Percentiles rank a stretch among this genome's conserved stretches.
Evolutionary conservation across 2,888 invertebrate genomes (phyloP).

Genomic region (Lissocephala sabroskyi): DNA sequence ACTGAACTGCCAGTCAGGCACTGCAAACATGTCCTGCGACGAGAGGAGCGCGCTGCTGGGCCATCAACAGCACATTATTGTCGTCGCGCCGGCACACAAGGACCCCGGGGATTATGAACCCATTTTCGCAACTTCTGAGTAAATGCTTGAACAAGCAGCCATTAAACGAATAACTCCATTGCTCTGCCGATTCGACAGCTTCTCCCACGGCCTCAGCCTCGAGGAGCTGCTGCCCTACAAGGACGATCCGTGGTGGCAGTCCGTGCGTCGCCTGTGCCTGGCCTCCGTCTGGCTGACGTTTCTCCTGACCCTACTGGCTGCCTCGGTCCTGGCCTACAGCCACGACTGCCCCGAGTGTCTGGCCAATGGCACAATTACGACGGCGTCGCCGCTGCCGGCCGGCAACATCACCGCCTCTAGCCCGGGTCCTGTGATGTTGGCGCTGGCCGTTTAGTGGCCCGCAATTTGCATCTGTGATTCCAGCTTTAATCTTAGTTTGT

Average conservation of each 20-base stretch:
- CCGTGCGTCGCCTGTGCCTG: constrained; percentile 72
- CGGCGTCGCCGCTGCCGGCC: constrained; percentile 21
- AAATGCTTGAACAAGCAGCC: constrained; percentile 53
- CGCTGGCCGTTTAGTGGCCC: constrained; percentile 26
- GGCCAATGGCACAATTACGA: constrained; percentile 21
- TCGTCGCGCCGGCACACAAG: constrained; percentile 45
- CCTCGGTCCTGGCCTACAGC: constrained; percentile 70
- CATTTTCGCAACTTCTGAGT: constrained; percentile 59
- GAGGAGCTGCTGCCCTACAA: constrained; percentile 74
- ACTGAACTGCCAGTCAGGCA: constrained; percentile 9
- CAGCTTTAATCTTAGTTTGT: constrained; percentile 13
- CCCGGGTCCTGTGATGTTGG: constrained; percentile 15
- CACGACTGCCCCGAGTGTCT: constrained; percentile 28
- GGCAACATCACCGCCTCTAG: constrained; percentile 17
- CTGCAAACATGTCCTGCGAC: constrained; percentile 52
- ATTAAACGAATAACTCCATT: constrained; percentile 56
- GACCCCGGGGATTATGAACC: constrained; percentile 54
- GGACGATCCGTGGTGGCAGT: constrained; percentile 74
- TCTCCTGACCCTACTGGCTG: constrained; percentile 72
- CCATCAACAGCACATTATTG: constrained; percentile 37
- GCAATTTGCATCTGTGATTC: constrained; percentile 10
- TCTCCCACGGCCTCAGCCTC: constrained; percentile 69
- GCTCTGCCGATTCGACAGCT: constrained; percentile 37
- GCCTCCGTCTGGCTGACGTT: constrained; percentile 74
- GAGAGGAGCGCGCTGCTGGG: constrained; percentile 54